Base-by-base conservation (phyloP, 92 coral and sea anemone species). In the Pocillopora meandrina region DNA sequence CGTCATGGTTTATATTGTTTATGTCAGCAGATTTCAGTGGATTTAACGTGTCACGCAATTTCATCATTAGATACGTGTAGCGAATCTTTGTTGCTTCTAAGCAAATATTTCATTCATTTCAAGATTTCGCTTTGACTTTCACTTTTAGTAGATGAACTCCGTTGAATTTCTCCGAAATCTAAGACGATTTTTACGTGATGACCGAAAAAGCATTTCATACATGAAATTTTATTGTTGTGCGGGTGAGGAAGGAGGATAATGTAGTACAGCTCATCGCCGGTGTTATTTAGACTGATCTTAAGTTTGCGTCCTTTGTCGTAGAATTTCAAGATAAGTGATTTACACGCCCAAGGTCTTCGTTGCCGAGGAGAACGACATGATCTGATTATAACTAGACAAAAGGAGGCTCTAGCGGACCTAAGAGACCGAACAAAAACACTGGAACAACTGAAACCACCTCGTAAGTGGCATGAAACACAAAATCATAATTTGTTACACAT, bases 331-430 rank as follows among this genome's bases (percentile, higher is more conserved):
- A 58, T 90, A 31, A 78, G 61, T 55, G 98, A 95, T 57, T 58
- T 95, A 31, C 90, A 90, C 80, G 80, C 82, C 1, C 73, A 78
- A 65, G 98, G 97, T 4, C 80, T 89, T 72, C 91, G 93, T 47
- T 95, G 98, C 64, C 91, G 95, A 17, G 98, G 98, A 26, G 98
- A 95, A 66, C 82, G 96, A 70, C 98, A 95, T 33, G 97, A 91
- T 3, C 96, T 89, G 68, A 91, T 95, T 13, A 95, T 95, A 18
- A 90, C 91, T 17, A 84, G 97, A 71, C 98, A 95, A 73, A 95
- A 84, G 80, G 97, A 95, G 63, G 98, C 98, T 26, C 74, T 95
- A 75, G 91, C 95, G 63, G 98, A 95, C 73, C 83, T 93, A 15
- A 91, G 98, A 77, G 90, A 88, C 71, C 91, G 91, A 67, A 19